These are phyloP conservation scores for Apistogramma diplotaenia DNA, from an alignment of 2,113 vertebrate species.

Conservation along the genomic window DNA sequence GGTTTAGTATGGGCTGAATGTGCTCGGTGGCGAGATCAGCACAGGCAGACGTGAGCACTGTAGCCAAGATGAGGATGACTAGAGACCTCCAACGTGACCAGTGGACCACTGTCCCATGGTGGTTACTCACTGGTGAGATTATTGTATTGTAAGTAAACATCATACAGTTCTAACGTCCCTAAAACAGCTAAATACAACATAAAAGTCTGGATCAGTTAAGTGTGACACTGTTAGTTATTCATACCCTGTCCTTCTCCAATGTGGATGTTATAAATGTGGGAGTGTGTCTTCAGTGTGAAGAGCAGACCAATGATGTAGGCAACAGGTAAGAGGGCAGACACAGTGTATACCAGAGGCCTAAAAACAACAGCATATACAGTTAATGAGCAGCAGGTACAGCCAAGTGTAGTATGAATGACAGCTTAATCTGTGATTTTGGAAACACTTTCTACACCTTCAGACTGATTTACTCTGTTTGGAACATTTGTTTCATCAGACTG, in stretches of 20 bases:
- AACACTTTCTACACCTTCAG: not conserved
- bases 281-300: slow-evolving; percentile 87
- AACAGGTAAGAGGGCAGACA: slow-evolving; percentile 76
- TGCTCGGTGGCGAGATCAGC: slow-evolving; percentile 85
- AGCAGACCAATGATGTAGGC: slow-evolving; percentile 84
- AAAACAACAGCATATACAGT: not conserved
- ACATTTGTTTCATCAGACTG: not conserved
- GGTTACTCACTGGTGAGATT: slow-evolving; percentile 24
- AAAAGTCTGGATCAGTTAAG: not conserved
- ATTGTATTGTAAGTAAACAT: not conserved
- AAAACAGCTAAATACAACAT: not conserved
- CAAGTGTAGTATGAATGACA: not conserved
- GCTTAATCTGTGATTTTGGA: not conserved
- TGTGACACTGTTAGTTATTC: slow-evolving; percentile 13
- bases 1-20: slow-evolving; percentile 85
- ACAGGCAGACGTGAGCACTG: slow-evolving; percentile 85
- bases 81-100: slow-evolving; percentile 84
- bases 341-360: slow-evolving; percentile 80
- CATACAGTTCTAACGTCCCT: not conserved
- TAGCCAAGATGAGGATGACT: slow-evolving; percentile 84
- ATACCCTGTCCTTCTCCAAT: slow-evolving; percentile 79
- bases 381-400: not conserved
- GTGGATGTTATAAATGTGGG: slow-evolving; percentile 84
- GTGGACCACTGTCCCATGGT: slow-evolving; percentile 77
- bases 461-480: not conserved